Conservation (phyloP, 2,888 invertebrate genomes). For the Pemphredon lugubris region DNA sequence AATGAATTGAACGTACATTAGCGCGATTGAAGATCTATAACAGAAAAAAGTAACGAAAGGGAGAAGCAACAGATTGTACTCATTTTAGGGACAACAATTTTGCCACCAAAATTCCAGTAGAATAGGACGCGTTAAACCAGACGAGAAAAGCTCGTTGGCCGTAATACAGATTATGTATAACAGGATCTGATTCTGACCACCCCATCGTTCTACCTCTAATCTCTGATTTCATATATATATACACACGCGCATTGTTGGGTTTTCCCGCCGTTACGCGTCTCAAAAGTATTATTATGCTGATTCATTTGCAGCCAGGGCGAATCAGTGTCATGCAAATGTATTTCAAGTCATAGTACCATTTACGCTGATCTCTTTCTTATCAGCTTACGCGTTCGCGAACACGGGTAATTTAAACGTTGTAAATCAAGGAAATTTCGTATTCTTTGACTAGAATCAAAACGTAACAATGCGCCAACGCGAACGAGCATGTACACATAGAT, state of each 20-base stretch:
- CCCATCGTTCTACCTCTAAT: conserved; percentile 23
- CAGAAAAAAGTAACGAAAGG: conserved; percentile 29
- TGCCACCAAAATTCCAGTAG: conserved; percentile 18
- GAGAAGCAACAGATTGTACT: conserved; percentile 55
- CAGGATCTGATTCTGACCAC: conserved; percentile 29
- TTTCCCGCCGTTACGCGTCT: conserved; percentile 12
- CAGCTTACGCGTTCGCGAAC: no score
- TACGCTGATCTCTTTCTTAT: no score
- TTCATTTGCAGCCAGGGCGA: neutral
- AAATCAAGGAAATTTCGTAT: no score
- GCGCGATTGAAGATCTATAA: neutral
- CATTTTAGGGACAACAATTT: conserved; percentile 40
- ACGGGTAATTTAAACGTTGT: no score
- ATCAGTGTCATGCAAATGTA: neutral
- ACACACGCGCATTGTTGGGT: conserved; percentile 8
- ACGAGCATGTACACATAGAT: no score
- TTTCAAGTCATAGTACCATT: no score
- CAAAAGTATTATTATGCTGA: conserved; percentile 35
- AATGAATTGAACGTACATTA: no score
- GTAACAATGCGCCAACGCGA: no score
- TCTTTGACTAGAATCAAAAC: no score
- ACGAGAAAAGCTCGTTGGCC: conserved; percentile 49
- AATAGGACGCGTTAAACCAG: conserved; percentile 51
- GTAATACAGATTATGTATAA: conserved; percentile 47
- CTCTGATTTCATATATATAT: conserved; percentile 16